These are phyloP conservation scores for Tinea pellionella DNA, from an alignment of 2,888 invertebrate species.

Conservation along the genomic window DNA sequence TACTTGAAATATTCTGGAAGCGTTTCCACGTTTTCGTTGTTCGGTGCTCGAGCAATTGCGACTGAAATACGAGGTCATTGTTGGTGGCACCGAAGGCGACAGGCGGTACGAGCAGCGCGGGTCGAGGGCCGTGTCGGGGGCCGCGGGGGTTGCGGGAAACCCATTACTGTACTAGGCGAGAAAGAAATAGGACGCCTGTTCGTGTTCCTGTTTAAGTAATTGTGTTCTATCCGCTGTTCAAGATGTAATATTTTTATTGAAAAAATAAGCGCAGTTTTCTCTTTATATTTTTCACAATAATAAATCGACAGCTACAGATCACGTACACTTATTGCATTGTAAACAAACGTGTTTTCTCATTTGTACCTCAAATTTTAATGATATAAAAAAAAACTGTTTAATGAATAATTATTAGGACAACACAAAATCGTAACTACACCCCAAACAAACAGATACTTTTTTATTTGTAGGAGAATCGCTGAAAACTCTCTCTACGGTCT, in stretches of 20 bases:
- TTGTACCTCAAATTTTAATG: too few relatives aligned
- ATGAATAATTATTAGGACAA: too few relatives aligned
- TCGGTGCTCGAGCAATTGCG: conserved; percentile 65
- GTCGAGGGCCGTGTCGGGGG: conserved; percentile 25
- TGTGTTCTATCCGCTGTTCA: conserved; percentile 40
- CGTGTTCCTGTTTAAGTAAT: conserved; percentile 60
- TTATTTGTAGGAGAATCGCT: too few relatives aligned
- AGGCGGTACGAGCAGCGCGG: conserved; percentile 28
- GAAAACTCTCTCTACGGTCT: too few relatives aligned
- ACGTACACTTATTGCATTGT: too few relatives aligned
- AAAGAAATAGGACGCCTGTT: conserved; percentile 62
- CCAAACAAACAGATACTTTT: too few relatives aligned
- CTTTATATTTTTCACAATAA: background rate
- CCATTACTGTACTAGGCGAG: conserved; percentile 59
- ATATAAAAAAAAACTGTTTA: too few relatives aligned
- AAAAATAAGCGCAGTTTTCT: background rate
- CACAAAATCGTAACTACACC: too few relatives aligned
- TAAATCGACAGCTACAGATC: background rate
- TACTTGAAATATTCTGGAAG: conserved; percentile 21
- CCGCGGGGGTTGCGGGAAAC: conserved; percentile 40
- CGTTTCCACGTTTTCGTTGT: conserved; percentile 59
- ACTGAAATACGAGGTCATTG: conserved; percentile 69
- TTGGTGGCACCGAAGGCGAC: conserved; percentile 61
- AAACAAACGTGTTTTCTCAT: too few relatives aligned
- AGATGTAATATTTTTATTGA: conserved; percentile 4